These are phyloP conservation scores for Chanos chanos DNA, from an alignment of 2,797 vertebrate genomes.

Conservation along the genomic window DNA sequence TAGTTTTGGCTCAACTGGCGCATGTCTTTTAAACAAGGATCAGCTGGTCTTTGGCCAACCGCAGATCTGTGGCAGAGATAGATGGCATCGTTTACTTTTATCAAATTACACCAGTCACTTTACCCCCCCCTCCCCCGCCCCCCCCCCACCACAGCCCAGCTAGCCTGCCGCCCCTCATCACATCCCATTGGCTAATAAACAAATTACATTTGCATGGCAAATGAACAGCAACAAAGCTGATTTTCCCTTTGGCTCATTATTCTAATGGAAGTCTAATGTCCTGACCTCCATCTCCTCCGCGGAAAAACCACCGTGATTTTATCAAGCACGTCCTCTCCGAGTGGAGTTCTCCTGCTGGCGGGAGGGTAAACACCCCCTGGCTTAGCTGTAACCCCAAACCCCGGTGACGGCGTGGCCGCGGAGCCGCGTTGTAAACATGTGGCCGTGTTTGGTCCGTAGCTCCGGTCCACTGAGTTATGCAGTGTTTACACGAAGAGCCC, in stretches of 20 bases:
- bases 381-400: too few relatives aligned
- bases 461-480: not conserved
- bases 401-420: not conserved
- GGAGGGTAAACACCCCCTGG: too few relatives aligned
- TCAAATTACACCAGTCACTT: conserved; percentile 2
- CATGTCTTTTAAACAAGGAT: conserved; percentile 44
- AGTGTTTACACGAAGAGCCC: not conserved
- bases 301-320: too few relatives aligned
- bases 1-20: conserved; percentile 41
- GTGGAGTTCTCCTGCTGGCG: too few relatives aligned
- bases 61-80: conserved; percentile 7
- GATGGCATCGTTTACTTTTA: conserved; percentile 9
- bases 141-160: not conserved
- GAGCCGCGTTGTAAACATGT: too few relatives aligned
- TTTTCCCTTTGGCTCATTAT: conserved; percentile 40
- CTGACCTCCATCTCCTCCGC: too few relatives aligned
- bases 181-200: conserved; percentile 51
- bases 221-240: conserved; percentile 45
- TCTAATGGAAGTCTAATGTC: too few relatives aligned
- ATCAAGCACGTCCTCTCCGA: too few relatives aligned
- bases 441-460: too few relatives aligned
- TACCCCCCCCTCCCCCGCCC: too few relatives aligned
- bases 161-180: conserved; percentile 32
- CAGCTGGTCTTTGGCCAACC: conserved; percentile 21
- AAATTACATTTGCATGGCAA: conserved; percentile 64